Base-by-base conservation (phyloP, 2,888 invertebrate species). In the Mythimna pallens region DNA sequence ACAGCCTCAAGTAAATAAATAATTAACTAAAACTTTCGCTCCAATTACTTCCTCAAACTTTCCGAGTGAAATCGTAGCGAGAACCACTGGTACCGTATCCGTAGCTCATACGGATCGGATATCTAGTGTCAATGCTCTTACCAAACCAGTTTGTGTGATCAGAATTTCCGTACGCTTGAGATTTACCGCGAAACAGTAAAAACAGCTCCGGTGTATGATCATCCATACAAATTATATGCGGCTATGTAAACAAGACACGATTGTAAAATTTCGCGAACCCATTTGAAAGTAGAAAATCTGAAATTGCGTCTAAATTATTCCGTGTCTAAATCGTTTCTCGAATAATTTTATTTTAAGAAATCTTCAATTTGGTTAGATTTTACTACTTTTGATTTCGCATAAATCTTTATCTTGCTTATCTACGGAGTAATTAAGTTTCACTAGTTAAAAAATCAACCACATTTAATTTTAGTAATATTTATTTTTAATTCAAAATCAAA, bases 81-180 rank as follows among this genome's bases (percentile, higher is more conserved):
- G 82, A 67, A 52, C 30, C 36, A 36, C 47, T 74, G 70, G 79
- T 83, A 80, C 70, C 65, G 67, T 65, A 80, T 81, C 78, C 75
- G 81, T 55, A 52, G 76, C 63, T 63, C 77, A 76, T 66, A 71
- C 70, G 68, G 76, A 84, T 82, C 80, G 67, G 78, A 78, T 77
- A 77, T 70, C 70, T 76, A 78, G 87, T 82, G 86, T 86, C 87
- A 87, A 77, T 81, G 86, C 76, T 86, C 87, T 78, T 76, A 43
- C 30, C 65, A 76, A 86, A 82, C 86, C 76, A 47, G 86, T 83
- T 80, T 73, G 58, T 73, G 80, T 75, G 80, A 67, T 75, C 79
- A 80, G 82, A 80, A 87, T 76, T 76, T 73, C 67, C 76, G 40
- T 57, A 73, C 40, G 70, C 72, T 70, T 76, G 66, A 84, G 85